Evolutionary conservation across 2,888 invertebrate genomes (phyloP).

Genomic region (Luperina nickerlii): DNA sequence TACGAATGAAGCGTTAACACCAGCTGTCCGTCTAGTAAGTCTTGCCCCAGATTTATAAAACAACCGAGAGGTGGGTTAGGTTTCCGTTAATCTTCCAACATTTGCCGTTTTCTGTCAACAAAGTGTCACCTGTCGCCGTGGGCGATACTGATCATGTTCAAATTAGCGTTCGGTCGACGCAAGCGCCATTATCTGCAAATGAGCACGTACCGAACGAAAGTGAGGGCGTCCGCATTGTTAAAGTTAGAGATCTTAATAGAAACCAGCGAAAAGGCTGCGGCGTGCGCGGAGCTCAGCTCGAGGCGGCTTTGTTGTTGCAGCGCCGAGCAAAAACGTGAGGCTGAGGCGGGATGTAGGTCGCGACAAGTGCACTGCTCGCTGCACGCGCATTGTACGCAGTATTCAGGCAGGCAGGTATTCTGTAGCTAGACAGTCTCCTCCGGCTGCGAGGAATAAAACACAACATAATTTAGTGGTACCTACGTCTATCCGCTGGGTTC

Average conservation of each 20-base stretch:
- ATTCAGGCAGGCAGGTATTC: slow-evolving; percentile 22
- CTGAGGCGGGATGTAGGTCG: slow-evolving; percentile 82
- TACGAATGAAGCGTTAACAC: slow-evolving; percentile 36
- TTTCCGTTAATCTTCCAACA: slow-evolving; percentile 38
- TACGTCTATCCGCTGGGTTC: not conserved
- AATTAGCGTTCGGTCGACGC: slow-evolving; percentile 71
- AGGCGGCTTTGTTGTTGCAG: slow-evolving; percentile 75
- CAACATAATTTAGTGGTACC: not conserved
- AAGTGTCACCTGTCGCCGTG: slow-evolving; percentile 57
- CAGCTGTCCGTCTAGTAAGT: not conserved
- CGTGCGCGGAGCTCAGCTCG: slow-evolving; percentile 69
- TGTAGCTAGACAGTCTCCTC: slow-evolving; percentile 27
- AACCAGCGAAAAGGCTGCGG: slow-evolving; percentile 82
- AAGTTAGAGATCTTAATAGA: slow-evolving; percentile 85
- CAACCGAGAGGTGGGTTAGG: slow-evolving; percentile 7
- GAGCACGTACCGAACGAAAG: slow-evolving; percentile 84
- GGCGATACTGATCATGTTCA: slow-evolving; percentile 66
- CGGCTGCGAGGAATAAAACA: slow-evolving; percentile 17
- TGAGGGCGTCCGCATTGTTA: slow-evolving; percentile 86
- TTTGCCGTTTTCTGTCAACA: slow-evolving; percentile 45
- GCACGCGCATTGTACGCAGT: slow-evolving; percentile 63
- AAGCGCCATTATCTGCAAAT: slow-evolving; percentile 75
- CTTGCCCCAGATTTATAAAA: slow-evolving; percentile 37
- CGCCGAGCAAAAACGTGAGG: slow-evolving; percentile 84
- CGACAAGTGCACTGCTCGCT: slow-evolving; percentile 82